Conservation (phyloP, 2,888 invertebrate genomes). For the Pemphredon lugubris region DNA sequence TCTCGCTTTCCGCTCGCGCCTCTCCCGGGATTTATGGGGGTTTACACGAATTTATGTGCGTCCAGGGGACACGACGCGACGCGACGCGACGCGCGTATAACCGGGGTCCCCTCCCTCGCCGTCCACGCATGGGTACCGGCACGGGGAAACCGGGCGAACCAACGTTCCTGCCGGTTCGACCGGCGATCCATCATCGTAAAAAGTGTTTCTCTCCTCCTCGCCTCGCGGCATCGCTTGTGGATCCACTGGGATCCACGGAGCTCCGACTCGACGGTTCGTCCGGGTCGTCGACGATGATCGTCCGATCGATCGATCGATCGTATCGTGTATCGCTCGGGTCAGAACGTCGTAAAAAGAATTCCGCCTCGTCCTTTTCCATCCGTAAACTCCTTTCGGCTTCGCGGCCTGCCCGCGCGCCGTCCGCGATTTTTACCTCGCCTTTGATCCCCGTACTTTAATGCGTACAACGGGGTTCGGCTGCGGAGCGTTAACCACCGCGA, state of each 20-base stretch:
- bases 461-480: too few relatives aligned
- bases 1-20: conserved; percentile 70
- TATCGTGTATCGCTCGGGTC: conserved; percentile 65
- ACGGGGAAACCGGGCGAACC: conserved; percentile 53
- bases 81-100: conserved; percentile 46
- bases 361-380: conserved; percentile 42
- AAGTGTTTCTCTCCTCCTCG: conserved; percentile 58
- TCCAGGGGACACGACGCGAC: conserved; percentile 59
- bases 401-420: neutral
- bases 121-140: conserved; percentile 35
- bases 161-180: conserved; percentile 66
- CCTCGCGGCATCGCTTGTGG: conserved; percentile 43
- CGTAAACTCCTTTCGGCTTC: conserved; percentile 22
- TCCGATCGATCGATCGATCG: conserved; percentile 65
- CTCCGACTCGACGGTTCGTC: conserved; percentile 49
- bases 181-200: conserved; percentile 73
- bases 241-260: conserved; percentile 24
- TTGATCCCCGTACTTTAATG: neutral
- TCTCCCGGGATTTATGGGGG: conserved; percentile 73
- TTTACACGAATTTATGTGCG: conserved; percentile 73
- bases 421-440: conserved; percentile 28
- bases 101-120: conserved; percentile 18
- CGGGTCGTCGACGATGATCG: conserved; percentile 61
- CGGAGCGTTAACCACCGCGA: too few relatives aligned
- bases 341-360: conserved; percentile 57